Evolutionary conservation across 2,888 invertebrate genomes (phyloP).

Genomic region (Homarus gammarus): DNA sequence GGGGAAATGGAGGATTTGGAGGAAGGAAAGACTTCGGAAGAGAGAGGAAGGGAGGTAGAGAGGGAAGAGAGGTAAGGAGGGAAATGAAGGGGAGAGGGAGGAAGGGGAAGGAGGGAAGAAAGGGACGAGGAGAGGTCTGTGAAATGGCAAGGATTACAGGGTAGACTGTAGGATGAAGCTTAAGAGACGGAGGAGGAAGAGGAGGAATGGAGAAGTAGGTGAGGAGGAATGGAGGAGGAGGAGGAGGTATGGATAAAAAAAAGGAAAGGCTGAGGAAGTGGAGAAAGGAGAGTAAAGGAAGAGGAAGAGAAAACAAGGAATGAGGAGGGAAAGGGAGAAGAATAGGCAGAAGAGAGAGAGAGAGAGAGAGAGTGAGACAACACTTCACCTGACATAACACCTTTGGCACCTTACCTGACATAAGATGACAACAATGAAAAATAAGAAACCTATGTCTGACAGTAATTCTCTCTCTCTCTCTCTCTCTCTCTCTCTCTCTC

Average conservation of each 20-base stretch:
- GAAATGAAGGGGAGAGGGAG: neutral
- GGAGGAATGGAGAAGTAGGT: neutral
- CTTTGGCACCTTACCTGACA: too few species aligned
- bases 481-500: too few species aligned
- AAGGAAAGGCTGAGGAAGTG: neutral
- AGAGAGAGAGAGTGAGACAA: constrained; percentile 6
- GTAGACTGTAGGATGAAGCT: neutral
- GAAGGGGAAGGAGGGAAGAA: neutral
- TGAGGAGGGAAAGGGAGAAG: neutral
- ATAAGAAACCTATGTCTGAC: too few species aligned
- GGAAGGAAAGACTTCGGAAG: constrained; percentile 1
- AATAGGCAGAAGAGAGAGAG: neutral
- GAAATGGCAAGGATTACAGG: constrained; percentile 15
- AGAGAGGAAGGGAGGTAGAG: neutral
- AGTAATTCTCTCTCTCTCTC: too few species aligned
- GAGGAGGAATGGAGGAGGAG: neutral
- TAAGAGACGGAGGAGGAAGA: neutral
- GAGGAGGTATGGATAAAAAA: neutral
- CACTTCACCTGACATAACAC: too few species aligned
- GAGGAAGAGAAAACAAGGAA: neutral
- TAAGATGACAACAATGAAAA: too few species aligned
- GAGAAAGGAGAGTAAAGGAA: neutral
- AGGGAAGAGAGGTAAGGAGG: neutral
- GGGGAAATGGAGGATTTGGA: neutral
- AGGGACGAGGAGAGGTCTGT: neutral